phyloP scores from a whole-genome alignment of 2,888 invertebrate species.

The Cerastoderma edule region DNA sequence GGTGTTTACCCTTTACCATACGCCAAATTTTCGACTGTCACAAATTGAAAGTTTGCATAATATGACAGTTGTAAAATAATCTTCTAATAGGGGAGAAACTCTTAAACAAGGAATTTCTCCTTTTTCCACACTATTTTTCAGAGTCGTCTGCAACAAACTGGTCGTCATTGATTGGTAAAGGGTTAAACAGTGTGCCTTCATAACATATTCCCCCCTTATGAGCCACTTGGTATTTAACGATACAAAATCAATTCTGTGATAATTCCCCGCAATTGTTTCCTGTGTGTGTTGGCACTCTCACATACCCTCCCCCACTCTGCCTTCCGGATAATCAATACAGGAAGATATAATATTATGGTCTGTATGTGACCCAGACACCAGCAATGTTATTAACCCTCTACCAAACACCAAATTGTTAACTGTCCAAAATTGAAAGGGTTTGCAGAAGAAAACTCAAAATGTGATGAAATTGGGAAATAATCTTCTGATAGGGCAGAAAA shows the following conservation, averaged over 20 bases:
- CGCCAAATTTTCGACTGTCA: not conserved
- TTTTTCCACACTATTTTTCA: slow-evolving; percentile 1
- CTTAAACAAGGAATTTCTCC: no score
- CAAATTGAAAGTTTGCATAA: no score
- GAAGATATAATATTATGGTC: slow-evolving; percentile 19
- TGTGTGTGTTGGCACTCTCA: slow-evolving; percentile 14
- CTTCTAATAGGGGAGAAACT: not conserved
- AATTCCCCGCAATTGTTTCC: slow-evolving; percentile 20
- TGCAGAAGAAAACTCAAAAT: no score
- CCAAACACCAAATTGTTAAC: no score
- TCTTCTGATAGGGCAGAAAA: not conserved
- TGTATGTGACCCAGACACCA: slow-evolving; percentile 19
- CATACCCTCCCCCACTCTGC: slow-evolving; percentile 23
- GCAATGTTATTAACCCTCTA: slow-evolving; percentile 7
- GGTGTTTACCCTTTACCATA: slow-evolving; percentile 4
- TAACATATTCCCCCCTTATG: no score
- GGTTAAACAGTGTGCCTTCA: no score
- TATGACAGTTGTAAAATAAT: no score
- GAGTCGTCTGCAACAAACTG: not conserved
- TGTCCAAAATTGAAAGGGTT: no score
- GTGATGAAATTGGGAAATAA: no score
- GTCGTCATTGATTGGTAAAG: no score
- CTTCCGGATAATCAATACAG: slow-evolving; percentile 22
- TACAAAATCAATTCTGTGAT: slow-evolving; percentile 21
- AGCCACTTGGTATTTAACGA: not conserved